These are phyloP conservation scores for Scomberomorus guttatus DNA, from an alignment of 2,797 vertebrate species.

Conservation along the genomic window DNA sequence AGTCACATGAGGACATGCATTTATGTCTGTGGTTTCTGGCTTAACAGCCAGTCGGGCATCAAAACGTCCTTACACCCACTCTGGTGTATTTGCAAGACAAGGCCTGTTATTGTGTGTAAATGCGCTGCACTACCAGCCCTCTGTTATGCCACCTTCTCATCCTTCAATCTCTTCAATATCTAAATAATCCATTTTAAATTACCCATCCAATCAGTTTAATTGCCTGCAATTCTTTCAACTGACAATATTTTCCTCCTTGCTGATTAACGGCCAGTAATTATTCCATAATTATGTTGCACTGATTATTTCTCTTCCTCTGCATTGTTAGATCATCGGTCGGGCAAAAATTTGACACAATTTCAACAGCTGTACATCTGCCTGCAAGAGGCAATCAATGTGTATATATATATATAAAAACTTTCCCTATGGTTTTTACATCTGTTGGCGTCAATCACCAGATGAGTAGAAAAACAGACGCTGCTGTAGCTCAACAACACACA, in stretches of 20 bases:
- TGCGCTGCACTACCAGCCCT: background rate
- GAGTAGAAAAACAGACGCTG: slow-evolving; percentile 52
- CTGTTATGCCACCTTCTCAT: slow-evolving; percentile 16
- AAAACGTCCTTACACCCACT: slow-evolving; percentile 10
- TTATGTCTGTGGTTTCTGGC: slow-evolving; percentile 22
- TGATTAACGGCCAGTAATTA: slow-evolving; percentile 66
- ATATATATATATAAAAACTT: background rate
- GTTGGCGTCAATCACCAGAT: slow-evolving; percentile 49
- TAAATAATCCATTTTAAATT: slow-evolving; percentile 61
- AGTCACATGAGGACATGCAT: slow-evolving; percentile 43
- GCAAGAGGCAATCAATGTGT: background rate
- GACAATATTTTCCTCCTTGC: slow-evolving; percentile 59
- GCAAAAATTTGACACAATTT: slow-evolving; percentile 12
- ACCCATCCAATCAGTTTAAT: slow-evolving; percentile 64
- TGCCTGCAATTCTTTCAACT: slow-evolving; percentile 41
- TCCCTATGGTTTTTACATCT: slow-evolving; percentile 49
- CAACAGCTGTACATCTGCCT: slow-evolving; percentile 22
- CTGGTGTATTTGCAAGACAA: slow-evolving; percentile 13
- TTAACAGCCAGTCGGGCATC: slow-evolving; percentile 30
- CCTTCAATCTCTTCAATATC: slow-evolving; percentile 38
- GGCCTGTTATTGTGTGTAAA: slow-evolving; percentile 10
- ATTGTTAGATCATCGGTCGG: slow-evolving; percentile 32
- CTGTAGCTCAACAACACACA: slow-evolving; percentile 49
- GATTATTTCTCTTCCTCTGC: slow-evolving; percentile 34
- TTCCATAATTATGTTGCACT: slow-evolving; percentile 44